Percentiles rank a stretch among this genome's conserved stretches.
Conservation (phyloP, 2,888 invertebrate genomes). For the Ectemnius cavifrons region DNA sequence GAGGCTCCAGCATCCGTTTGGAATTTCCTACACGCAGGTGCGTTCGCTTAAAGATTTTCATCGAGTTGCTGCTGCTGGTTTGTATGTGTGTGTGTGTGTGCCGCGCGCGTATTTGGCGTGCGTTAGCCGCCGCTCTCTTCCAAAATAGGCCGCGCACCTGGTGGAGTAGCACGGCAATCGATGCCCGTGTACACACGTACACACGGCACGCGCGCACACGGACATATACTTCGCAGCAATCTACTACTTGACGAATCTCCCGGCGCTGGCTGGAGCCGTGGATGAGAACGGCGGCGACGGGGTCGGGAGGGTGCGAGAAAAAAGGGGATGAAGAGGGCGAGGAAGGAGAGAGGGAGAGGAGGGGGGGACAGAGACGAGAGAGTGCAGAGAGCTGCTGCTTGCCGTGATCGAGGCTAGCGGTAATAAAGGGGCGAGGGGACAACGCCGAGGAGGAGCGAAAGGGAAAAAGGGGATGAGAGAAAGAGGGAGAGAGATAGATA, state of each 20-base stretch:
- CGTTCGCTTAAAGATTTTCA: too few species aligned
- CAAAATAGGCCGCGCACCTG: too few species aligned
- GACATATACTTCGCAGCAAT: constrained; percentile 14
- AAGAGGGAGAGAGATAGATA: constrained; percentile 13
- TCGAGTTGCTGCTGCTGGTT: too few species aligned
- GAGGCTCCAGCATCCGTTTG: too few species aligned
- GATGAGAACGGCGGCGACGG: not conserved
- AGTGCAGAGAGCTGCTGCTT: constrained; percentile 27
- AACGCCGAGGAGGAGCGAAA: constrained; percentile 22
- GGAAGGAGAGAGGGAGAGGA: not conserved
- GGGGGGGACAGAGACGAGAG: constrained; percentile 13
- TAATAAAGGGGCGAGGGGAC: constrained; percentile 30
- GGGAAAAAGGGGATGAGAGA: constrained; percentile 17
- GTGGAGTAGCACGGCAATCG: too few species aligned
- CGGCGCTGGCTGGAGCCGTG: constrained; percentile 24
- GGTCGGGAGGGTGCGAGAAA: not conserved
- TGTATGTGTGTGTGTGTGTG: too few species aligned
- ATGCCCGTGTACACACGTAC: too few species aligned
- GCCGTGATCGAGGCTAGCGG: constrained; percentile 19
- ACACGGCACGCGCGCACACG: not conserved
- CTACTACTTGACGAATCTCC: constrained; percentile 37
- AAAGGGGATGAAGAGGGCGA: not conserved
- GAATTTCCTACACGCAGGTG: too few species aligned
- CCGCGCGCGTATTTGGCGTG: too few species aligned
- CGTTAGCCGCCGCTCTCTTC: too few species aligned